Base-by-base conservation (phyloP, 2,113 vertebrate species). In the Candoia aspera region DNA sequence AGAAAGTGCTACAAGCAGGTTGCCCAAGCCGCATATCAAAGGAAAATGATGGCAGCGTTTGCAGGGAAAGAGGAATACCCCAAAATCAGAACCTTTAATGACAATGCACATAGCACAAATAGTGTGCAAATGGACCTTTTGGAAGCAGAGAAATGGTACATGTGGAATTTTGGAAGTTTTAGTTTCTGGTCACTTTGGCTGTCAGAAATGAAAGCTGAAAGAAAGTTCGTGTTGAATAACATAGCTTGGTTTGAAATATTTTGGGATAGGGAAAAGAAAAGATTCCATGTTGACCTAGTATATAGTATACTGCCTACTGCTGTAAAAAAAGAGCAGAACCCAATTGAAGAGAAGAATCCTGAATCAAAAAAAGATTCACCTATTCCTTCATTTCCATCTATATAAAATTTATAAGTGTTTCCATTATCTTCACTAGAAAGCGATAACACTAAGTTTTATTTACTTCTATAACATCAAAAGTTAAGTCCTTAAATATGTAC, bases 21-120 rank as follows among this genome's bases (percentile, higher is more conserved):
- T 89, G 97, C 98, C 2, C 96, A 97, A 88, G 95, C 96, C 87
- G 98, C 97, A 91, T 98, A 97, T 97, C 97, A 96, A 87, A 95
- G 96, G 93, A 98, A 96, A 91, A 97, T 98, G 96, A 98, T 93
- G 92, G 96, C 97, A 58, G 98, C 98, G 13, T 97, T 92, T 91
- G 95, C 97, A 42, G 97, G 98, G 89, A 98, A 88, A 93, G 94
- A 97, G 11, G 97, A 97, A 79, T 98, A 98, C 90, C 98, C 98
- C 87, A 93, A 96, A 96, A 98, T 98, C 94, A 97, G 98, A 92
- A 98, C 97, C 55, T 98, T 99, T 95, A 96, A 96, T 93, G 97
- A 97, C 95, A 98, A 93, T 93, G 93, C 96, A 29, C 96, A 98
- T 93, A 98, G 98, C 95, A 98, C 98, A 95, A 99, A 98, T 91